Evolutionary conservation across 2,888 invertebrate genomes (phyloP), one percentile per base, ranked within the genome.

Genomic region (Oxytorus armatus): DNA sequence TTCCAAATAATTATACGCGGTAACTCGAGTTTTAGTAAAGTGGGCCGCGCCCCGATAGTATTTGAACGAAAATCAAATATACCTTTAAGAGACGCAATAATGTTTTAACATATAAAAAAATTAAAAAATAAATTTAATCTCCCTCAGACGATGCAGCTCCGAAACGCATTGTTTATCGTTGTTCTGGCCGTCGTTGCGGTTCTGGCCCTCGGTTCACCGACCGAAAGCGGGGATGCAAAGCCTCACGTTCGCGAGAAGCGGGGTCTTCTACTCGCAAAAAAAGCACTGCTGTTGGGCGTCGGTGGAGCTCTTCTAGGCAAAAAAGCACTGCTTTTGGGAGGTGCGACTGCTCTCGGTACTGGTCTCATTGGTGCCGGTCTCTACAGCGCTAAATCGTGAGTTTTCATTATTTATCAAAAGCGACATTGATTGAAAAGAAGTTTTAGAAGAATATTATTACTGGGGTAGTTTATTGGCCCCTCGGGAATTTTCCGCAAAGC

Each of bases 381-480:
- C 8, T 80, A 85, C 78, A 83, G 83, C n/a, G 79, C 81, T 25
- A 88, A 85, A 73, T 33, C 70, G 89, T 88, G 23, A 86, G 86
- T 85, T 21, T 25, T 73, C 16, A 10, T 47, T 3, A 29, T 29
- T 29, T n/a, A n/a, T n/a, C n/a, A n/a, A n/a, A n/a, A n/a, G n/a
- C n/a, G n/a, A n/a, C n/a, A n/a, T n/a, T n/a, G n/a, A n/a, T n/a
- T n/a, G n/a, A n/a, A n/a, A n/a, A n/a, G n/a, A n/a, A n/a, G n/a
- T n/a, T n/a, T n/a, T n/a, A n/a, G n/a, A n/a, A n/a, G n/a, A n/a
- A n/a, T n/a, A n/a, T n/a, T n/a, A n/a, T n/a, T n/a, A n/a, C n/a
- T n/a, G n/a, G n/a, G n/a, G n/a, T n/a, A n/a, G n/a, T n/a, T n/a
- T n/a, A n/a, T n/a, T n/a, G n/a, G n/a, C n/a, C n/a, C n/a, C n/a